These are phyloP conservation scores for Hypomesus transpacificus DNA, from an alignment of 2,113 vertebrate genomes.

Conservation along the genomic window DNA sequence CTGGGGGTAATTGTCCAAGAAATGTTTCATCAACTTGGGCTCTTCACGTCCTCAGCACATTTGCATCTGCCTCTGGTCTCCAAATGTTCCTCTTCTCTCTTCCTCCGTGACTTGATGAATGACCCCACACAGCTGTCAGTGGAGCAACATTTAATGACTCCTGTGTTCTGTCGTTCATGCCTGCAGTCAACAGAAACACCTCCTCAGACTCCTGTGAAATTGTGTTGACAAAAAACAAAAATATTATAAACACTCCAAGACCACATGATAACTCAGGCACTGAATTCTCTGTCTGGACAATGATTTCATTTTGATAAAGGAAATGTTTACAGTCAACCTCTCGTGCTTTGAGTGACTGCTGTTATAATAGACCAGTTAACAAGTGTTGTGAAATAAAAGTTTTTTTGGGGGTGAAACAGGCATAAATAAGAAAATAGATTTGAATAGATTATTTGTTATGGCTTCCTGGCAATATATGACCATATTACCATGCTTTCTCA, in stretches of 20 bases:
- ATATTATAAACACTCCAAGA: not conserved
- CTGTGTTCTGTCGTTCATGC: slow-evolving; percentile 51
- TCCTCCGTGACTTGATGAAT: slow-evolving; percentile 56
- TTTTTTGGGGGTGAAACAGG: too few relatives aligned
- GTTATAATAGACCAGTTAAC: too few relatives aligned
- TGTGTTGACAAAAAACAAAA: not conserved
- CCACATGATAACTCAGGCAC: not conserved
- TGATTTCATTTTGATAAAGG: not conserved
- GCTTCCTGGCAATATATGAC: too few relatives aligned
- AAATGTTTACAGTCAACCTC: too few relatives aligned
- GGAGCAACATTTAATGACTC: slow-evolving; percentile 54
- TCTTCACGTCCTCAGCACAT: slow-evolving; percentile 56
- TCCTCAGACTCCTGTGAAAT: slow-evolving; percentile 6
- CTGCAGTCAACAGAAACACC: slow-evolving; percentile 45
- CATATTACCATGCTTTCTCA: too few relatives aligned
- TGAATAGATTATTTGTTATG: too few relatives aligned
- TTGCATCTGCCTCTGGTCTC: slow-evolving; percentile 53
- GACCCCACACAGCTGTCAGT: slow-evolving; percentile 61
- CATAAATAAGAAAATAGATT: too few relatives aligned
- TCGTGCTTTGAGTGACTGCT: too few relatives aligned
- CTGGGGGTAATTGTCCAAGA: slow-evolving; percentile 64
- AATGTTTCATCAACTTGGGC: slow-evolving; percentile 62
- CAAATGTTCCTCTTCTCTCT: slow-evolving; percentile 49
- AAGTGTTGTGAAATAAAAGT: too few relatives aligned
- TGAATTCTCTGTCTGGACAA: not conserved